A percentile compares a stretch with the other conserved stretches of the same genome.
phyloP scores from a whole-genome alignment of 2,888 invertebrate species.

The Plagodis pulveraria region DNA sequence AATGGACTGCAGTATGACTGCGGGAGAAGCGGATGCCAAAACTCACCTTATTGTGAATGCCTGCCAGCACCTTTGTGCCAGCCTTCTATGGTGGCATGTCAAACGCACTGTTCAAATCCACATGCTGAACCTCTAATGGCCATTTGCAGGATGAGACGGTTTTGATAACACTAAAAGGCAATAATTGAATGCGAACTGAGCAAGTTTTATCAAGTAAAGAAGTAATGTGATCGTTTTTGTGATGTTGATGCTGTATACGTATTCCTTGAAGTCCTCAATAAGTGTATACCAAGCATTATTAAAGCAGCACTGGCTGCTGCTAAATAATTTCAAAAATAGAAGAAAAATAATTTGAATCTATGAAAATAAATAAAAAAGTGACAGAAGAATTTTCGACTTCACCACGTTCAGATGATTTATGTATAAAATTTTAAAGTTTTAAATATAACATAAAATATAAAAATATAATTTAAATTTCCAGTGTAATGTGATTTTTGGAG shows the following conservation, averaged over 20 bases:
- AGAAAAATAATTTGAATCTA: conserved; percentile 29
- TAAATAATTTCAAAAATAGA: conserved; percentile 41
- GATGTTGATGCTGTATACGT: neutral
- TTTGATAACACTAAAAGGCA: conserved; percentile 16
- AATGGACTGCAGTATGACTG: conserved; percentile 86
- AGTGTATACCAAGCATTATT: conserved; percentile 15
- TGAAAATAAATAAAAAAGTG: conserved; percentile 48
- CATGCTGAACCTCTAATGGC: conserved; percentile 64
- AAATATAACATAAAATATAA: conserved; percentile 50
- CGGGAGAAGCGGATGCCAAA: conserved; percentile 77
- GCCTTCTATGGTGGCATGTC: conserved; percentile 66
- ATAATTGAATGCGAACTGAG: neutral
- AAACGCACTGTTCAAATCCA: conserved; percentile 62
- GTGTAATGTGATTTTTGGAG: conserved; percentile 41
- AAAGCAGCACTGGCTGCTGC: conserved; percentile 27
- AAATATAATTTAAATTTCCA: conserved; percentile 50
- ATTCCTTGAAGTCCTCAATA: neutral
- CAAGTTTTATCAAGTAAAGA: neutral
- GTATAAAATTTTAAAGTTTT: conserved; percentile 46
- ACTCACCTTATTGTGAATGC: conserved; percentile 60
- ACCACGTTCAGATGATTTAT: conserved; percentile 56
- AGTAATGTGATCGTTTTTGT: conserved; percentile 1
- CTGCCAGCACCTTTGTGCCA: conserved; percentile 66
- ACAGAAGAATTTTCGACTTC: conserved; percentile 57
- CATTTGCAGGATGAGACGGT: conserved; percentile 58